Evolutionary conservation across 2,888 invertebrate genomes (phyloP).

Genomic region (Auanema freiburgensis): DNA sequence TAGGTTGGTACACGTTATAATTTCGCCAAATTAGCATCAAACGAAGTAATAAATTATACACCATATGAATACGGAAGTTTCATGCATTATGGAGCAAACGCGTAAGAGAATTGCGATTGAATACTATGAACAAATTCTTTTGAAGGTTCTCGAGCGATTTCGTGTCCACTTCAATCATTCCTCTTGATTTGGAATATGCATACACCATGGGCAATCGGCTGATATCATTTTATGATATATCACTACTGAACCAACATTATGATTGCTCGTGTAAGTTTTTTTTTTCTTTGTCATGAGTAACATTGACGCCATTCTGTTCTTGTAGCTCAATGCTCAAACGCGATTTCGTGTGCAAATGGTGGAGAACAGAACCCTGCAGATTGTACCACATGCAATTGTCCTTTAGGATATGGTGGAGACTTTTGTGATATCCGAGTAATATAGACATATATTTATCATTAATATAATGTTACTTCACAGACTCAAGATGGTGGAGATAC

Average conservation of each 20-base stretch:
- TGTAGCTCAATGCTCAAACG: slow-evolving; percentile 11
- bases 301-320: too few relatives aligned
- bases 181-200: slow-evolving; percentile 3
- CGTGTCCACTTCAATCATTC: slow-evolving; percentile 12
- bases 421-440: slow-evolving; percentile 12
- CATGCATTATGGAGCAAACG: slow-evolving; percentile 11
- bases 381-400: slow-evolving; percentile 21
- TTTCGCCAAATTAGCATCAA: background rate
- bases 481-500: slow-evolving; percentile 21
- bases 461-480: too few relatives aligned
- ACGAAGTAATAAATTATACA: background rate
- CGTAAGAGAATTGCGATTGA: background rate
- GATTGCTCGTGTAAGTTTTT: slow-evolving; percentile 14
- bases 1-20: background rate
- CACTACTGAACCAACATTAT: slow-evolving; percentile 15
- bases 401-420: slow-evolving; percentile 23
- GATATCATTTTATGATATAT: slow-evolving; percentile 10
- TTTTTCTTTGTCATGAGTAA: background rate
- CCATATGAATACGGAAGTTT: slow-evolving; percentile 1
- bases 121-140: background rate
- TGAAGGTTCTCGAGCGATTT: slow-evolving; percentile 10
- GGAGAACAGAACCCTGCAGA: slow-evolving; percentile 21
- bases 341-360: slow-evolving; percentile 18
- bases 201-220: slow-evolving; percentile 12
- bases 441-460: too few relatives aligned